Evolutionary conservation across 2,797 vertebrate genomes (phyloP).

Genomic region (Enteromius fasciolatus): DNA sequence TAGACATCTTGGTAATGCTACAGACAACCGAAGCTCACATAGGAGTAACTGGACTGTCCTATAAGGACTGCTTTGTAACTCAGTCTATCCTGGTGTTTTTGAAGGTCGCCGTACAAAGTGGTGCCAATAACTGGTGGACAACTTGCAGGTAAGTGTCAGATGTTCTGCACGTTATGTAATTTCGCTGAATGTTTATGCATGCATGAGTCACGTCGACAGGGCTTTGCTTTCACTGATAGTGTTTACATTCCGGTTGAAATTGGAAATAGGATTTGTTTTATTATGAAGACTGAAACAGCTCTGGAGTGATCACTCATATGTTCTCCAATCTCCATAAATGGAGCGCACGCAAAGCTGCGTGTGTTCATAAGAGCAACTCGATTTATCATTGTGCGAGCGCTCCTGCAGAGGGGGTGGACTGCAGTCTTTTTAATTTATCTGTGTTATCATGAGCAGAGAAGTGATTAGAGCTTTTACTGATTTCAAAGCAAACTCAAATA

Average conservation of each 20-base stretch:
- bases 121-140: constrained; percentile 82
- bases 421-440: constrained; percentile 29
- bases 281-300: constrained; percentile 7
- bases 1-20: constrained; percentile 31
- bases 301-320: constrained; percentile 29
- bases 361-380: constrained; percentile 42
- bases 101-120: constrained; percentile 88
- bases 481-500: background rate
- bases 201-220: constrained; percentile 1
- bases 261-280: constrained; percentile 14
- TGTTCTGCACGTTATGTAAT: background rate
- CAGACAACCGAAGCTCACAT: constrained; percentile 2
- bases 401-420: constrained; percentile 6
- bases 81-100: constrained; percentile 64
- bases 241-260: constrained; percentile 12
- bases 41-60: background rate
- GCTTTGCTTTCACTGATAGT: background rate
- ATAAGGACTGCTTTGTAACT: constrained; percentile 26
- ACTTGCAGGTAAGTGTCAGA: constrained; percentile 79
- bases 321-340: constrained; percentile 37
- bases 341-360: constrained; percentile 17
- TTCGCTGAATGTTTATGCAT: constrained; percentile 5
- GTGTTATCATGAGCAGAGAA: constrained; percentile 31
- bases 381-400: constrained; percentile 50
- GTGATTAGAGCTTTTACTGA: constrained; percentile 19